Evolutionary conservation across 2,797 vertebrate species (phyloP), one percentile per base, ranked within the genome.

Genomic region (Halcyon chelicuti): DNA sequence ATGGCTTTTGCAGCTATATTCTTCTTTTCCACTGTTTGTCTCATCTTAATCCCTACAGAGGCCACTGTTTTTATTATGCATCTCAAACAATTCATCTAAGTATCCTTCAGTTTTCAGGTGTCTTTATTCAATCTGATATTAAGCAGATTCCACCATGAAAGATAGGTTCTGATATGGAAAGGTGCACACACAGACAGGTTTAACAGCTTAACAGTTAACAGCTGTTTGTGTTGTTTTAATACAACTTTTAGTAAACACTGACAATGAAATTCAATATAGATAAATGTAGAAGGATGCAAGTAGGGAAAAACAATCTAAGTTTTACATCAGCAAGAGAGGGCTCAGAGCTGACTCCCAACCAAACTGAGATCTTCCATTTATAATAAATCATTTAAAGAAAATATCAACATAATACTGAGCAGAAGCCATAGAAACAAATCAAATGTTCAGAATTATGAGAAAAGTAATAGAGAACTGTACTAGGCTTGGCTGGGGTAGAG

Each of bases 371-470:
- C 35, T 72, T 79, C 14, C 37, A 28, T 12, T 79, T 47, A 35
- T 19, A 82, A 82, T 61, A 91, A 86, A 79, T 82, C 22, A 67
- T 70, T 66, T 72, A 71, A 91, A 87, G 71, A 76, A 95, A 84
- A 81, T 7, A 22, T 39, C 80, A 86, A 29, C 54, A 37, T 70
- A 47, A 66, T 39, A 58, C 26, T 58, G 46, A 94, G 29, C 10
- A 79, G 63, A 58, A 93, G 31, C 35, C 55, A 85, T 68, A 54
- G 26, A 76, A 85, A 66, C 25, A 88, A 92, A 92, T 37, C 14
- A 66, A 58, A 65, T 55, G 22, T 55, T 88, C 40, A 74, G 33
- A 61, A 77, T 72, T 71, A 86, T 39, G 14, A 86, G 57, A 88
- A 86, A 62, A 90, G 33, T 47, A 66, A 65, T 14, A 90, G 31